A percentile compares a stretch with the other conserved stretches of the same genome.
Conservation (phyloP, 2,797 vertebrate species). For the Notolepis coatsorum region DNA sequence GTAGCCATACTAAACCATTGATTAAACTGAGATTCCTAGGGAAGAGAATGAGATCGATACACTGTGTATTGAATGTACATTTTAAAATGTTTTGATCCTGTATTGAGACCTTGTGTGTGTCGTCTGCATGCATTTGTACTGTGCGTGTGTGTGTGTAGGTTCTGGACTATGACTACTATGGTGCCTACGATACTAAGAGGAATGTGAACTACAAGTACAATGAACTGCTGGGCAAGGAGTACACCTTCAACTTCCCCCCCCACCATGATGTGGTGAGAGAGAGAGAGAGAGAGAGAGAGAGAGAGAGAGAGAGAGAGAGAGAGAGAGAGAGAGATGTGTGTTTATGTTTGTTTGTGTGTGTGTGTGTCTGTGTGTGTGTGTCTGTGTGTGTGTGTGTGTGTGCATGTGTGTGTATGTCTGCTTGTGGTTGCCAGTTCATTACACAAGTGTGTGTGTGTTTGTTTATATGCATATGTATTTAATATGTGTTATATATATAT, state of each 20-base stretch:
- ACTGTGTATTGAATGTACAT: no score
- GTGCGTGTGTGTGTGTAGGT: constrained; percentile 77
- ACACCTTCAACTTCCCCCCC: constrained; percentile 93
- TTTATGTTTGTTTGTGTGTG: no score
- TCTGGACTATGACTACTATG: constrained; percentile 91
- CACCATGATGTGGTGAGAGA: constrained; percentile 90
- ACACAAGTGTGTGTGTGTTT: constrained; percentile 7
- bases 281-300: no score
- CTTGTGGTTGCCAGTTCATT: not conserved
- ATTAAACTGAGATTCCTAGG: no score
- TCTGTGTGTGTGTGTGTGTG: not conserved
- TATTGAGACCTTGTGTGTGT: constrained; percentile 4
- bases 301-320: no score
- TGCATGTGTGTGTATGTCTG: not conserved
- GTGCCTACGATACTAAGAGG: constrained; percentile 79
- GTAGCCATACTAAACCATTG: no score
- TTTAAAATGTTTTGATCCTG: no score
- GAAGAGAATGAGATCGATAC: no score
- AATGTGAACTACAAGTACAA: constrained; percentile 84
- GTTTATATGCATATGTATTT: not conserved
- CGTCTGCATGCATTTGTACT: no score
- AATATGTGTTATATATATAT: constrained; percentile 5
- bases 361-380: constrained; percentile 3
- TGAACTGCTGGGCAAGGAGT: constrained; percentile 84
- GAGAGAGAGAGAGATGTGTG: no score